A percentile compares a stretch with the other conserved stretches of the same genome.
Conservation (phyloP, 2,113 vertebrate genomes). For the Plecotus auritus region DNA sequence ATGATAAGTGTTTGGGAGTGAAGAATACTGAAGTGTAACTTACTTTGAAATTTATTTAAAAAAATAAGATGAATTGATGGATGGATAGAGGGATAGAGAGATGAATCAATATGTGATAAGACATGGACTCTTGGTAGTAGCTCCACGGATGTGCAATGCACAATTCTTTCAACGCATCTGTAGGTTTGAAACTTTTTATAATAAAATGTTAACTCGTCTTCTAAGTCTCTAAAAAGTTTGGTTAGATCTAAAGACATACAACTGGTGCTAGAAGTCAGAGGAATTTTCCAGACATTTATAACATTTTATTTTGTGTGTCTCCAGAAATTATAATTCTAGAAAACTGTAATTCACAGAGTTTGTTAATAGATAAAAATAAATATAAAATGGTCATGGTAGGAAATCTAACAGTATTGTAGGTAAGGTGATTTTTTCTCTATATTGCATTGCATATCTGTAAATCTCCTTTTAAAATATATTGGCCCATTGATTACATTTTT, state of each 20-base stretch:
- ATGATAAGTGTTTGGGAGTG: neutral
- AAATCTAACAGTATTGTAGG: neutral
- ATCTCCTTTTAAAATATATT: neutral
- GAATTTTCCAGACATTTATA: neutral
- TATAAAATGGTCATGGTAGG: neutral
- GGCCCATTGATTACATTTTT: neutral
- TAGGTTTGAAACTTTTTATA: neutral
- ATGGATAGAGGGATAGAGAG: neutral
- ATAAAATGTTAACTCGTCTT: neutral
- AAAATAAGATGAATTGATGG: neutral
- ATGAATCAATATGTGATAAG: neutral
- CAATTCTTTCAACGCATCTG: neutral
- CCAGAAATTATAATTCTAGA: neutral
- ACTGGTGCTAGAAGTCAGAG: neutral
- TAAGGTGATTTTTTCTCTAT: neutral
- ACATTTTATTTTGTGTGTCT: neutral
- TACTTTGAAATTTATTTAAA: slow-evolving; percentile 15
- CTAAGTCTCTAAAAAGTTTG: neutral
- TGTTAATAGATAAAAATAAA: neutral
- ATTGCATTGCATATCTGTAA: neutral
- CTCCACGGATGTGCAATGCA: neutral
- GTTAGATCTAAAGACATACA: neutral
- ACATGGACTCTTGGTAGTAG: neutral
- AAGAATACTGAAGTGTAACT: neutral
- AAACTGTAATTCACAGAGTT: neutral